Evolutionary conservation across 2,113 vertebrate species (phyloP), one percentile per base, ranked within the genome.

Genomic region (Ceuthmochares aereus): DNA sequence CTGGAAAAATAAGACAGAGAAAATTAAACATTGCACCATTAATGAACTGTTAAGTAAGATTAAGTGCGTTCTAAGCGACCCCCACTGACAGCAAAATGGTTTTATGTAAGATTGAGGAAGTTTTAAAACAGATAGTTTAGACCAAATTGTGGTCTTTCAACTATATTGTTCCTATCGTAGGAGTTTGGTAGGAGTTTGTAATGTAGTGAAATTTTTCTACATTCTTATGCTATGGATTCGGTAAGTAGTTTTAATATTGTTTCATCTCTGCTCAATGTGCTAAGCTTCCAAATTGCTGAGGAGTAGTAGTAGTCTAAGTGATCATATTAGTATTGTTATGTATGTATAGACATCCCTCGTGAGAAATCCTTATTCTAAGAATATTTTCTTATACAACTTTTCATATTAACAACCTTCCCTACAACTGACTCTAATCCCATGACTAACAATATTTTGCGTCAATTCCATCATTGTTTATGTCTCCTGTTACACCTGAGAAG

Each of bases 401-500:
- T 56, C 29, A 49, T 30, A 67, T 37, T 68, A 45, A 69, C 12
- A 77, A 6, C 8, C 18, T 67, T 89, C 58, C 30, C 30, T 58
- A 23, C 22, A 74, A 37, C 42, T 32, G 80, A 59, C 74, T 77
- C 22, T 63, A 72, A 92, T 55, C 51, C 54, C 45, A 84, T 21
- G 55, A n/a, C 37, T 47, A 83, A 68, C 43, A 72, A 55, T 19
- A 77, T 93, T 91, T 88, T 82, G 36, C 93, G 62, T 82, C 36
- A 63, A 59, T 83, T 90, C 82, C 69, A 63, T 92, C 43, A 88
- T 94, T 96, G 66, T 90, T 84, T 62, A 14, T 52, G 8, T 54
- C 94, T 81, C 72, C 69, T 89, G 13, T 42, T 91, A 92, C 79
- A 97, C 95, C 95, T 94, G 94, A 96, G 80, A 94, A 93, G 89